Percentiles rank a stretch among this genome's conserved stretches.
Conservation (phyloP, 2,888 invertebrate genomes). For the Crepidodera aurea region DNA sequence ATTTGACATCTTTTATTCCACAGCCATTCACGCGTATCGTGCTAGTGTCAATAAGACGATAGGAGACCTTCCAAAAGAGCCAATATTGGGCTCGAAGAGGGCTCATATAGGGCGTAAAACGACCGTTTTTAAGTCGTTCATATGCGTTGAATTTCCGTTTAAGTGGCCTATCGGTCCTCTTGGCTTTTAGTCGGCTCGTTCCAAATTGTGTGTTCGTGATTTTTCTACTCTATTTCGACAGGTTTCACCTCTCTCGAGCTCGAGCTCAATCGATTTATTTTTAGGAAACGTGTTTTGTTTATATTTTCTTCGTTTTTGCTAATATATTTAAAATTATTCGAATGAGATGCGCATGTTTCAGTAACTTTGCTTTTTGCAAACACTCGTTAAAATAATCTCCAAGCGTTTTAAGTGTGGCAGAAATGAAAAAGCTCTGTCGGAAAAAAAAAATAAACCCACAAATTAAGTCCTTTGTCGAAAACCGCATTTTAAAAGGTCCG, state of each 20-base stretch:
- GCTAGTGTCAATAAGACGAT: background rate
- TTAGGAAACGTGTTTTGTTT: background rate
- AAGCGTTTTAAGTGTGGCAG: no score
- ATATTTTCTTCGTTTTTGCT: no score
- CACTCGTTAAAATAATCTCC: no score
- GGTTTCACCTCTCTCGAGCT: background rate
- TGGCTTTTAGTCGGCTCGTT: slow-evolving; percentile 3
- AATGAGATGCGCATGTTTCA: no score
- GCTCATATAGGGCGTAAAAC: slow-evolving; percentile 11
- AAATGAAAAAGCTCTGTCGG: background rate
- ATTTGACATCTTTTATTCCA: background rate
- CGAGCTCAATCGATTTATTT: background rate
- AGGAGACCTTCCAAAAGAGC: background rate
- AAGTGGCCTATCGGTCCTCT: slow-evolving; percentile 5
- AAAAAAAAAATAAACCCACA: background rate
- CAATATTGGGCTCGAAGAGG: slow-evolving; percentile 1
- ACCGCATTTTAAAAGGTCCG: background rate
- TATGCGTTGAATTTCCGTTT: slow-evolving; percentile 18
- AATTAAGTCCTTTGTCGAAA: background rate
- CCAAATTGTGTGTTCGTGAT: background rate
- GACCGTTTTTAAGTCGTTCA: slow-evolving; percentile 18
- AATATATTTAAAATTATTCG: no score
- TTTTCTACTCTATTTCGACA: background rate
- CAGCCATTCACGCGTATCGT: background rate
- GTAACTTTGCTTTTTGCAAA: no score